These are phyloP conservation scores for Aspidapion aeneum DNA, from an alignment of 2,888 invertebrate genomes.

Conservation along the genomic window DNA sequence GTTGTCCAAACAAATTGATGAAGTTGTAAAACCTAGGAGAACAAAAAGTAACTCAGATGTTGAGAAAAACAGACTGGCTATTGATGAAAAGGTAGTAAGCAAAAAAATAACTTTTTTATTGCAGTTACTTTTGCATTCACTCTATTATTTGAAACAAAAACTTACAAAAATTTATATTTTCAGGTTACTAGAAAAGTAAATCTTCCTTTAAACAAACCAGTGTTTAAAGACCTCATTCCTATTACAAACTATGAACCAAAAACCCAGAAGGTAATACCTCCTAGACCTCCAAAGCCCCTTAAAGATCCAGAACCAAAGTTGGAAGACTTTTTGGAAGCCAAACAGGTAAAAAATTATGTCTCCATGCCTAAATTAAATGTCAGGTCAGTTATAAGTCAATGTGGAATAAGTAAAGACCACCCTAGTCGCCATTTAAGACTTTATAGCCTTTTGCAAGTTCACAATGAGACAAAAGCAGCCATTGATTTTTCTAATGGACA, in stretches of 20 bases:
- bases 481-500: too few species aligned
- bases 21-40: constrained; percentile 29
- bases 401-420: neutral
- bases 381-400: neutral
- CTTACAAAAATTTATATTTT: constrained; percentile 19
- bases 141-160: neutral
- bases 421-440: constrained; percentile 23
- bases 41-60: constrained; percentile 29
- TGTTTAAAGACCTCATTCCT: constrained; percentile 37
- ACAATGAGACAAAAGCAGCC: neutral
- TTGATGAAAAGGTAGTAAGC: constrained; percentile 34
- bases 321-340: constrained; percentile 27
- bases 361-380: constrained; percentile 19
- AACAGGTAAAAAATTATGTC: constrained; percentile 21
- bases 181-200: constrained; percentile 36
- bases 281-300: constrained; percentile 27
- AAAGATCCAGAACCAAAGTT: constrained; percentile 34
- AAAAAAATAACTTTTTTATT: neutral
- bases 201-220: constrained; percentile 33
- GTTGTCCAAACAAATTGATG: constrained; percentile 32
- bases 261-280: constrained; percentile 19
- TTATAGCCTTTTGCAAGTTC: constrained; percentile 22
- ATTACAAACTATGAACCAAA: constrained; percentile 24
- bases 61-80: constrained; percentile 27
- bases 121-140: neutral